Percentiles rank a stretch among this genome's conserved stretches.
Evolutionary conservation across 2,797 vertebrate species (phyloP).

Genomic region (Gallinago nigripennis): DNA sequence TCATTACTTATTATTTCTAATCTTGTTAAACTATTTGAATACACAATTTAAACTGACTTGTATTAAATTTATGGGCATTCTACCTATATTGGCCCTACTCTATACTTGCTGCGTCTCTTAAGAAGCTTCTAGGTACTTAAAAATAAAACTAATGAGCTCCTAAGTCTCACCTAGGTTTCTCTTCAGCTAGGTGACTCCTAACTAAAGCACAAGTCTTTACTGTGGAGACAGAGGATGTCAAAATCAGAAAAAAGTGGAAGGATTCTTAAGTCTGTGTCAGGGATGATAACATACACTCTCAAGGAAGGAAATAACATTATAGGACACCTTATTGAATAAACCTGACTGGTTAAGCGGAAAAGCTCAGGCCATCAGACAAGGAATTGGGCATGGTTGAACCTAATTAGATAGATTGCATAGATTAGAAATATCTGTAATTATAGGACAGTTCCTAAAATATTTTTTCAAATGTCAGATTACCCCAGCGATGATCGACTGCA

Average conservation of each 20-base stretch:
- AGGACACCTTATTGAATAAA: constrained; percentile 65
- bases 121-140: background rate
- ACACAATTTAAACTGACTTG: background rate
- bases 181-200: background rate
- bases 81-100: background rate
- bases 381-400: constrained; percentile 27
- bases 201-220: background rate
- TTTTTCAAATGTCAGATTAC: constrained; percentile 42
- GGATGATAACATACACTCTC: constrained; percentile 50
- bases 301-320: constrained; percentile 64
- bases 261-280: constrained; percentile 22
- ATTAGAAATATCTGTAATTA: constrained; percentile 61
- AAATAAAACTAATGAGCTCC: background rate
- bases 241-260: constrained; percentile 1
- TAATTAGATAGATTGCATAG: constrained; percentile 53
- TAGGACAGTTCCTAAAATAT: constrained; percentile 36
- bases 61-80: background rate
- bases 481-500: background rate
- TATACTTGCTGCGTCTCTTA: background rate
- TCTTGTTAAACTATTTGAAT: constrained; percentile 28
- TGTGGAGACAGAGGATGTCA: background rate
- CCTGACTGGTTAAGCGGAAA: constrained; percentile 49
- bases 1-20: constrained; percentile 48
- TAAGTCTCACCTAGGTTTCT: background rate
- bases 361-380: constrained; percentile 44